Conservation (phyloP, 2,888 invertebrate species). For the Sabellastarte sp. region DNA sequence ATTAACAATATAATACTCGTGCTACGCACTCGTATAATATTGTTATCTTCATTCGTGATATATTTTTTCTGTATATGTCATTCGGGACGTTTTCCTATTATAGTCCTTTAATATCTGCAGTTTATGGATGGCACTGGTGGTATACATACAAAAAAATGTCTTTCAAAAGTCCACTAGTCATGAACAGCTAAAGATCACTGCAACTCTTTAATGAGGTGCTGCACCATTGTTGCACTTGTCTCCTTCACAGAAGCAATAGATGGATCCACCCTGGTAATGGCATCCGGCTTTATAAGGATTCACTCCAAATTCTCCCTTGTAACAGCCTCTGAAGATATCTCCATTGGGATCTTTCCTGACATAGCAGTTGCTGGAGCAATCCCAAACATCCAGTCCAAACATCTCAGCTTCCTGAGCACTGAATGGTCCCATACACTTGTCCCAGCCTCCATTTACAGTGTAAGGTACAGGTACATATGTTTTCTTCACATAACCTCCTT, state of each 20-base stretch:
- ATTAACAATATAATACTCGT: no score
- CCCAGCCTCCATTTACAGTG: slow-evolving; percentile 25
- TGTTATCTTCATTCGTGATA: no score
- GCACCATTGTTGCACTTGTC: slow-evolving; percentile 25
- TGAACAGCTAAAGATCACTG: no score
- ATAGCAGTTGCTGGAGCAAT: slow-evolving; percentile 30
- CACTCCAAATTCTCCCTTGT: slow-evolving; percentile 28
- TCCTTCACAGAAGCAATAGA: slow-evolving; percentile 30
- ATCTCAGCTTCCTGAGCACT: slow-evolving; percentile 21
- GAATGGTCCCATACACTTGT: slow-evolving; percentile 30
- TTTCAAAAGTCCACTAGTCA: no score
- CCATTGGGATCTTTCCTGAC: slow-evolving; percentile 22
- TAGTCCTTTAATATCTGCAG: no score
- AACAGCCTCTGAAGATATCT: slow-evolving; percentile 30
- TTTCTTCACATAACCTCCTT: slow-evolving; percentile 10
- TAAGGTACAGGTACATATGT: slow-evolving; percentile 12
- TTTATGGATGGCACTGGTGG: no score
- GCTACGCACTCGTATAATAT: no score
- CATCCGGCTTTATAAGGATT: slow-evolving; percentile 24
- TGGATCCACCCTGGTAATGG: slow-evolving; percentile 17
- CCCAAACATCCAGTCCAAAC: slow-evolving; percentile 27
- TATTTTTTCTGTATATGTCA: no score
- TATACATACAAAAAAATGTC: no score
- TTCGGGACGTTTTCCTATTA: no score
- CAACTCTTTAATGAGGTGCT: slow-evolving; percentile 8